Percentiles rank a stretch among this genome's conserved stretches.
Conservation (phyloP, 2,888 invertebrate species). For the Elmis aenea region DNA sequence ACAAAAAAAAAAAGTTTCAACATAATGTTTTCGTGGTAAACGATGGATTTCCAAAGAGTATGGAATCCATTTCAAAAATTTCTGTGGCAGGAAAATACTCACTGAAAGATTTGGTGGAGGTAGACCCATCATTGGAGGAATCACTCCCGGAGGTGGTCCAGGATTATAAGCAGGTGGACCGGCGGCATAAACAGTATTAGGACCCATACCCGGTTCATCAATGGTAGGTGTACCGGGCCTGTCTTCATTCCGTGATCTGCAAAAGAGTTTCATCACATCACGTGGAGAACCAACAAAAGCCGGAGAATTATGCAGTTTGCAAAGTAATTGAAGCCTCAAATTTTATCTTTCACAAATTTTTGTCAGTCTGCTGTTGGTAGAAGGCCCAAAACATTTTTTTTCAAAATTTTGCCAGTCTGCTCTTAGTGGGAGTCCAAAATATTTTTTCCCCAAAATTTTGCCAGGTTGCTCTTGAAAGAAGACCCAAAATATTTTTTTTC, state of each 20-base stretch:
- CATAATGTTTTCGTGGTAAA: conserved; percentile 4
- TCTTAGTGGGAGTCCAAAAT: too few species aligned
- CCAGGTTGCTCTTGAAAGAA: too few species aligned
- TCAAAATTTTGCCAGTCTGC: too few species aligned
- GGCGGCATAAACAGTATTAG: conserved; percentile 18
- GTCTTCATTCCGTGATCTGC: conserved; percentile 48
- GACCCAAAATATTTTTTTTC: too few species aligned
- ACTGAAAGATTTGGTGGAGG: conserved; percentile 31
- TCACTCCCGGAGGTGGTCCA: conserved; percentile 30
- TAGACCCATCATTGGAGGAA: conserved; percentile 34
- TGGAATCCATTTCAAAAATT: too few species aligned
- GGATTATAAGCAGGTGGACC: conserved; percentile 24
- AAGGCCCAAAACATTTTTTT: too few species aligned
- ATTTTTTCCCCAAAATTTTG: too few species aligned
- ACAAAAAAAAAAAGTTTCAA: conserved; percentile 10
- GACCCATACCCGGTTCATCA: conserved; percentile 50
- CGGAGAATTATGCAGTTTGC: too few species aligned
- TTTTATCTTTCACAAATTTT: not conserved
- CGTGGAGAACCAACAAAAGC: too few species aligned
- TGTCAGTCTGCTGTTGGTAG: too few species aligned
- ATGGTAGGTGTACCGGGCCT: conserved; percentile 69
- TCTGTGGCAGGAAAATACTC: too few species aligned
- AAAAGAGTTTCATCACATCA: conserved; percentile 3
- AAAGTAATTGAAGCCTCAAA: too few species aligned
- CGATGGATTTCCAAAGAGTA: not conserved